Conservation (phyloP, 2,113 vertebrate genomes). For the Spea bombifrons region DNA sequence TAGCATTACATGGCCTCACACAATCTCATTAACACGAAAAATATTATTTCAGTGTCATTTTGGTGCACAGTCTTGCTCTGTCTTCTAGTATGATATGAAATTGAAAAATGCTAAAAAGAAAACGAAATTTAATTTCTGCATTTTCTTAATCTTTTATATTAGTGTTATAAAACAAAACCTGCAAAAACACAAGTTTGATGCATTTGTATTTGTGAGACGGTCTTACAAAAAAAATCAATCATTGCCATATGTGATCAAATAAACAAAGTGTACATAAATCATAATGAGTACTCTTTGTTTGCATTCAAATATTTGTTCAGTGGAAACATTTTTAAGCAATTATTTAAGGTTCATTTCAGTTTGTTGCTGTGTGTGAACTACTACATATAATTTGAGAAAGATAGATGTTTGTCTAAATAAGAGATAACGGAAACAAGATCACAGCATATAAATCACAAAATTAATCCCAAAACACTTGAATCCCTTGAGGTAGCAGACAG, state of each 20-base stretch:
- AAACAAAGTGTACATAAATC: slow-evolving; percentile 44
- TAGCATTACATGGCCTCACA: background rate
- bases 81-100: slow-evolving; percentile 23
- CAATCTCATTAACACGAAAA: slow-evolving; percentile 6
- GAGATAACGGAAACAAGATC: slow-evolving; percentile 39
- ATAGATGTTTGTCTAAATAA: slow-evolving; percentile 44
- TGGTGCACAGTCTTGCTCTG: background rate
- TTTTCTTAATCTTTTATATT: slow-evolving; percentile 32
- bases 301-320: slow-evolving; percentile 36
- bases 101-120: slow-evolving; percentile 23
- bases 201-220: slow-evolving; percentile 35
- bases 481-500: slow-evolving; percentile 35
- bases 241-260: slow-evolving; percentile 34
- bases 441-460: slow-evolving; percentile 45
- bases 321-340: slow-evolving; percentile 29
- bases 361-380: slow-evolving; percentile 40
- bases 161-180: slow-evolving; percentile 30
- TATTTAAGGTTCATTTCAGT: slow-evolving; percentile 46
- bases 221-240: slow-evolving; percentile 29
- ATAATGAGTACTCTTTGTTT: slow-evolving; percentile 29
- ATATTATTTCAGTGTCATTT: background rate
- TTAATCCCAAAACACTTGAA: slow-evolving; percentile 42
- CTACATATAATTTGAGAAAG: slow-evolving; percentile 44
- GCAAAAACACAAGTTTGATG: slow-evolving; percentile 30
- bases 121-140: slow-evolving; percentile 35